A percentile compares a stretch with the other conserved stretches of the same genome.
Conservation (phyloP, 2,113 vertebrate genomes). For the Suncus etruscus region DNA sequence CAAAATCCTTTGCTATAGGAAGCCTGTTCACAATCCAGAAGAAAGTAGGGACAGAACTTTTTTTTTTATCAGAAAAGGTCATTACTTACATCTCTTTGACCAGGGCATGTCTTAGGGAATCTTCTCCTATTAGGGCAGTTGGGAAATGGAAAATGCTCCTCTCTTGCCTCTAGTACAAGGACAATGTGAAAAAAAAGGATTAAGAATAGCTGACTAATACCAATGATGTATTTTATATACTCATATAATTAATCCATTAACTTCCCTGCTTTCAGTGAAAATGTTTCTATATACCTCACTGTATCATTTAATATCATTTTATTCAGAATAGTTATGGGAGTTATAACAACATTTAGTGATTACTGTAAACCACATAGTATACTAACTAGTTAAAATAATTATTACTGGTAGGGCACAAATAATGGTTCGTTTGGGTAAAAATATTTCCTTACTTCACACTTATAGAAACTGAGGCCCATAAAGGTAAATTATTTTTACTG, state of each 20-base stretch:
- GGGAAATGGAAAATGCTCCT: neutral
- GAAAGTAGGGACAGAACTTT: neutral
- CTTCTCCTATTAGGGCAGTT: neutral
- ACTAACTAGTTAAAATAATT: neutral
- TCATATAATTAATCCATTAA: neutral
- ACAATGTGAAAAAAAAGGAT: neutral
- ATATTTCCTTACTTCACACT: neutral
- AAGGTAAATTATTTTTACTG: neutral
- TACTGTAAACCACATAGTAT: neutral
- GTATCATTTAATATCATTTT: neutral
- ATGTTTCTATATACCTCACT: neutral
- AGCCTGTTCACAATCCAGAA: neutral
- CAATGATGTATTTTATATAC: neutral
- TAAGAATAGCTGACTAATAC: neutral
- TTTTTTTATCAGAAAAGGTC: neutral
- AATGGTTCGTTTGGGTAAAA: neutral
- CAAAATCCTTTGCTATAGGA: neutral
- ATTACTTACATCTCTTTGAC: neutral
- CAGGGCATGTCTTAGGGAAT: neutral
- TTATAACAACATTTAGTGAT: neutral
- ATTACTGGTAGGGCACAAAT: neutral
- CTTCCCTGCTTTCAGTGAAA: neutral
- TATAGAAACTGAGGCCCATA: neutral
- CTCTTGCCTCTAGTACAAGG: neutral
- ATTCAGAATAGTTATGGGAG: constrained; percentile 15